Evolutionary conservation across 37 sponge, comb jelly and placozoan species (phyloP).

Genomic region (Spongia lamella): DNA sequence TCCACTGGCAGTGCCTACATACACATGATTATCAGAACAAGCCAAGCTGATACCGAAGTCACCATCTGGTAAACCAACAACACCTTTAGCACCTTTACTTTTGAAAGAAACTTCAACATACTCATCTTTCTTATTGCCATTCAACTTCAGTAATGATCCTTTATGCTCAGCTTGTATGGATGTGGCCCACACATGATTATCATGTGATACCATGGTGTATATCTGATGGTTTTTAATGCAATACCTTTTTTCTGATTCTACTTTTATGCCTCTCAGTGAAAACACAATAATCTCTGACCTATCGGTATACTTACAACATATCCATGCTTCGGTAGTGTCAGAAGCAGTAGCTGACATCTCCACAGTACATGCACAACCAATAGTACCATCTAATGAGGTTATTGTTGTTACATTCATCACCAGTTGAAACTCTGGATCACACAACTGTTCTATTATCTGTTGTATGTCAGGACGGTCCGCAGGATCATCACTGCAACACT

Average conservation of each 20-base stretch:
- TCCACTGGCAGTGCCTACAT: conserved; percentile 71
- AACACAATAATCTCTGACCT: conserved; percentile 69
- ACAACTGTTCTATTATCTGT: conserved; percentile 34
- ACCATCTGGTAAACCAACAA: background rate
- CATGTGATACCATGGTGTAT: conserved; percentile 49
- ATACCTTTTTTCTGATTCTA: conserved; percentile 46
- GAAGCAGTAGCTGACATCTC: too few relatives aligned
- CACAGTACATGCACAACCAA: too few relatives aligned
- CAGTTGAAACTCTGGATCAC: conserved; percentile 34
- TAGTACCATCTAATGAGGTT: background rate
- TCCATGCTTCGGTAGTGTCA: conserved; percentile 58
- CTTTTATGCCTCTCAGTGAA: conserved; percentile 49
- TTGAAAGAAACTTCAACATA: too few relatives aligned
- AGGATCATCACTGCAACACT: conserved; percentile 78
- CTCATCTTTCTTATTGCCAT: too few relatives aligned
- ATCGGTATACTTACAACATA: conserved; percentile 57
- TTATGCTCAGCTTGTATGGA: conserved; percentile 6
- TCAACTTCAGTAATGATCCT: too few relatives aligned
- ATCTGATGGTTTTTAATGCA: conserved; percentile 72
- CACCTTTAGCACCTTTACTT: background rate
- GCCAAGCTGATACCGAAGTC: conserved; percentile 47
- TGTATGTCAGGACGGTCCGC: conserved; percentile 42
- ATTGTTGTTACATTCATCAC: conserved; percentile 62
- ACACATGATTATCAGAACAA: conserved; percentile 32
- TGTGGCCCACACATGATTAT: conserved; percentile 73